Evolutionary conservation across 2,888 invertebrate species (phyloP), one percentile per base, ranked within the genome.

Genomic region (Brachyopa scutellaris): DNA sequence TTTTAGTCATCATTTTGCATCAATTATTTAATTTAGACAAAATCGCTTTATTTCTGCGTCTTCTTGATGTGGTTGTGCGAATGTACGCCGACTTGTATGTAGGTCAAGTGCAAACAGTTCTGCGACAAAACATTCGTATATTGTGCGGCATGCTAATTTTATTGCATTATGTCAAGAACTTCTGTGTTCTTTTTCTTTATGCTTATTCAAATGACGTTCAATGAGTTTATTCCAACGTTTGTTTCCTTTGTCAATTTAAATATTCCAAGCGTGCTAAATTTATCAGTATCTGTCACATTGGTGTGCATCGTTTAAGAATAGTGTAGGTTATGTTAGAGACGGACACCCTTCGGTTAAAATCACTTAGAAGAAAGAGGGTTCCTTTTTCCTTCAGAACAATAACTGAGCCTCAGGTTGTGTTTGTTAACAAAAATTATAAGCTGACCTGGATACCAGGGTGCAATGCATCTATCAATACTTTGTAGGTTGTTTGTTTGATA

Each of bases 21-120:
- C 77, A 64, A 77, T 82, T 66, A 82, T 70, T 77, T 77, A 77
- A 77, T 82, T 82, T 82, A 40, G 70, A 72, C 77, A 55, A 66
- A 45, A 82, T 77, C 77, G 82, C n/a, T n/a, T 82, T 77, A 76
- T 77, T 82, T 76, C 33, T 77, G 82, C 51, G 67, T 57, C 42
- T 69, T 57, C 26, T 21, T 55, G 47, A 29, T 61, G 62, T 33
- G 51, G 67, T 69, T 69, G 64, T 76, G 69, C 64, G 76, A 64
- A 59, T 45, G 31, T 53, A 66, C 59, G 40, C 36, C 31, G 42
- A 51, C 9, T 51, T 66, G 15, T 67, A 82, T 82, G 66, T 82
- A 31, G 82, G 82, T 82, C 82, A 82, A 82, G 82, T 82, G 77
- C 82, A 72, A 53, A 55, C 49, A 62, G 42, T 53, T 57, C 42